Conservation (phyloP, 2,888 invertebrate genomes). For the Dugesia japonica region DNA sequence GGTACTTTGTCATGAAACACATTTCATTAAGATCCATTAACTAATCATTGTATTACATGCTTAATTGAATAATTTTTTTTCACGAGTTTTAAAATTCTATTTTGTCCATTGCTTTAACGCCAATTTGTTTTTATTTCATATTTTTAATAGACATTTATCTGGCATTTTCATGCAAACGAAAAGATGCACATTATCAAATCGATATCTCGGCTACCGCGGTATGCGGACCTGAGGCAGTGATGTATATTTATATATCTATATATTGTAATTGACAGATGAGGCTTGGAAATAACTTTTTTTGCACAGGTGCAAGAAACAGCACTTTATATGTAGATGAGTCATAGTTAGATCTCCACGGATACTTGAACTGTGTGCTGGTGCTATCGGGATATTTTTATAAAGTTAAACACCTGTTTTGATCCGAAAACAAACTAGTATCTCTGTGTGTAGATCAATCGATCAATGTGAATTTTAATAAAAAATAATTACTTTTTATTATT, state of each 20-base stretch:
- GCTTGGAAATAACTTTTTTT: conserved; percentile 1
- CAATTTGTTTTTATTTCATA: not conserved
- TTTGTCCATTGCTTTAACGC: not conserved
- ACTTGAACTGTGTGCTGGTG: not conserved
- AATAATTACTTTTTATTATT: no score
- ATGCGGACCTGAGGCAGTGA: not conserved
- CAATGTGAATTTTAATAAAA: not conserved
- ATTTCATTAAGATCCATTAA: not conserved
- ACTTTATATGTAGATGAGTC: not conserved
- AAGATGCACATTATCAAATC: not conserved
- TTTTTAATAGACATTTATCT: not conserved
- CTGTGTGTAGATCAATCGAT: not conserved
- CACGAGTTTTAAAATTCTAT: not conserved
- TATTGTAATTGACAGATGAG: conserved; percentile 7
- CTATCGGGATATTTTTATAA: not conserved
- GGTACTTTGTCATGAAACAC: not conserved
- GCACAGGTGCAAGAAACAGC: conserved; percentile 12
- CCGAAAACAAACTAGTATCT: not conserved
- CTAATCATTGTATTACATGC: not conserved
- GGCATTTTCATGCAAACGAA: not conserved
- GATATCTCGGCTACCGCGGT: not conserved
- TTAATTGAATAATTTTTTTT: no score
- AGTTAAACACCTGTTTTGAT: not conserved
- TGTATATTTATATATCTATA: not conserved
- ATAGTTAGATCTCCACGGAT: conserved; percentile 3